These are phyloP conservation scores for Polylopha cassiicola DNA, from an alignment of 2,888 invertebrate genomes.

Conservation along the genomic window DNA sequence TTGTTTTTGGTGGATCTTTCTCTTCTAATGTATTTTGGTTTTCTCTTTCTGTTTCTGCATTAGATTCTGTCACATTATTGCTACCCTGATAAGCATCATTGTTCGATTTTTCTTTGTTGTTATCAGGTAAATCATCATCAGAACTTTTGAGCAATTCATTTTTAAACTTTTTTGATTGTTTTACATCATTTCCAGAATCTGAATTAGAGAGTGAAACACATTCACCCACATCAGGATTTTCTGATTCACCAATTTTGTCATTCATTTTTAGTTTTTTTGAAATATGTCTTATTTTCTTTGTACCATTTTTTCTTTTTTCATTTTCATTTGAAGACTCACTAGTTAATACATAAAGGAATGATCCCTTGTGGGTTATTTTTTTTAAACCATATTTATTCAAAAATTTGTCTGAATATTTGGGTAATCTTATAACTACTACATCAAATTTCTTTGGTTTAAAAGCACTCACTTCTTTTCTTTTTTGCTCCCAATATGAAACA, in stretches of 20 bases:
- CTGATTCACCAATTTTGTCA: constrained; percentile 28
- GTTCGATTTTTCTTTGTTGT: constrained; percentile 11
- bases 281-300: background rate
- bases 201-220: constrained; percentile 31
- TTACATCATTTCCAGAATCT: constrained; percentile 32
- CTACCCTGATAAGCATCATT: constrained; percentile 5
- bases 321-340: constrained; percentile 11
- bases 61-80: constrained; percentile 6
- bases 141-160: constrained; percentile 12
- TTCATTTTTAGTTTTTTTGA: constrained; percentile 18
- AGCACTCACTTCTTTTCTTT: constrained; percentile 42
- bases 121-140: constrained; percentile 11
- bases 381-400: constrained; percentile 41
- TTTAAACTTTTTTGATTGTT: constrained; percentile 15
- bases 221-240: constrained; percentile 23
- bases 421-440: constrained; percentile 44
- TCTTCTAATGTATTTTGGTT: too few species aligned
- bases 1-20: constrained; percentile 3
- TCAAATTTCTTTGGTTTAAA: constrained; percentile 52
- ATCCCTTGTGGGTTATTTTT: constrained; percentile 40
- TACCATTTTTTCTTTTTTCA: constrained; percentile 8
- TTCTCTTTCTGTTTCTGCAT: constrained; percentile 4
- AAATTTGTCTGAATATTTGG: constrained; percentile 40
- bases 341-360: constrained; percentile 37
- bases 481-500: constrained; percentile 27